Base-by-base conservation (phyloP, 2,113 vertebrate genomes). In the Platysteira castanea region DNA sequence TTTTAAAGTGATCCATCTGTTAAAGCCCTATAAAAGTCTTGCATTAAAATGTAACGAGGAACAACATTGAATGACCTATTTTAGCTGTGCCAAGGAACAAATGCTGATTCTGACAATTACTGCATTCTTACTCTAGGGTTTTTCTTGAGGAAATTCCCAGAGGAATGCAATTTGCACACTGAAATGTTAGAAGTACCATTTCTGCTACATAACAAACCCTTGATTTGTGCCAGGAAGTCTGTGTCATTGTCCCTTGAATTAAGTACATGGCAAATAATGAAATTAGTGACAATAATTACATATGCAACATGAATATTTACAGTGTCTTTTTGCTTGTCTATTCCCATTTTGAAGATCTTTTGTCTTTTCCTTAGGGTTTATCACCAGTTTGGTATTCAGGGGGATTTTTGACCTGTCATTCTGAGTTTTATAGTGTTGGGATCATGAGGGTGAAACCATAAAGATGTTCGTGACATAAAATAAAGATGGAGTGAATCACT, bases 1-100 rank as follows among this genome's bases (percentile, higher is more conserved):
- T 75, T 59, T 82, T 56, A 8, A 63, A 71, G 22, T 64, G 19
- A 69, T 5, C 1, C 31, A 26, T 67, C 15, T 73, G 5, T 68
- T 81, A 9, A 75, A 84, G 30, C 28, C 47, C 60, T 68, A 9
- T 75, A 71, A 90, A 77, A 46, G 24, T 78, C 76, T 78, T 71
- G 35, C 27, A 79, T 64, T 65, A 81, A 84, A 64, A 56, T 57
- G 21, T 39, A 82, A 75, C 0, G 1, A 76, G 78, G 65, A 85
- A 35, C 65, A 93, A 65, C 35, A 73, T 7, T 22, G 37, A 87
- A 52, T 91, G 96, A 96, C 86, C 76, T 95, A 81, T 91, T 95
- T 97, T 73, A 92, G 44, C 80, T 96, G 31, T 96, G 93, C 90
- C 78, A 65, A 68, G 69, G 79, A 90, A 50, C 69, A 93, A 94